A percentile compares a stretch with the other conserved stretches of the same genome.
Conservation (phyloP, 2,113 vertebrate species). For the Oryzias melastigma region DNA sequence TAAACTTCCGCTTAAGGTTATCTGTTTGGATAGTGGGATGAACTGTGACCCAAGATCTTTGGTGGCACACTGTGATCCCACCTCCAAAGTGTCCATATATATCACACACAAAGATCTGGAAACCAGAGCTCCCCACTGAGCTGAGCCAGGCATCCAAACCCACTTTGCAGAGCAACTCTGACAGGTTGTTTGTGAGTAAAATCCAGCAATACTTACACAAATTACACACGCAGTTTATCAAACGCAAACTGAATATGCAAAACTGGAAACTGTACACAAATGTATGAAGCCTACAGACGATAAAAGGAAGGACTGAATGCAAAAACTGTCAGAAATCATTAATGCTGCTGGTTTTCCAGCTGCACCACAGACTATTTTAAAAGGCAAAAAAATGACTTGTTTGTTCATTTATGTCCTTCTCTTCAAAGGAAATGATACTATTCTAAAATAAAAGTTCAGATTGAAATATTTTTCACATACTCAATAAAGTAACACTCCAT, state of each 20-base stretch:
- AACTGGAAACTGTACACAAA: not conserved
- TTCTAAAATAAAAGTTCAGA: not conserved
- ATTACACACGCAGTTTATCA: not conserved
- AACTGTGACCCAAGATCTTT: constrained; percentile 9
- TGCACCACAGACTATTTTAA: not conserved
- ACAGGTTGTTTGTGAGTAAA: constrained; percentile 48
- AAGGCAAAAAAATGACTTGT: not conserved
- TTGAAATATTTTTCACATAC: not conserved
- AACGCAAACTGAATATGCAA: constrained; percentile 16
- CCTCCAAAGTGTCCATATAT: constrained; percentile 5
- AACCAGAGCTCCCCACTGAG: constrained; percentile 25
- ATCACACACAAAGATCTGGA: constrained; percentile 1
- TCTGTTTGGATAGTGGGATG: constrained; percentile 1
- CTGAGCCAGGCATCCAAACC: constrained; percentile 34
- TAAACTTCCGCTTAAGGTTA: constrained; percentile 9
- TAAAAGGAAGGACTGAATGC: constrained; percentile 3
- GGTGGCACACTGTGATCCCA: constrained; percentile 17
- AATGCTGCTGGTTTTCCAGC: too few relatives aligned
- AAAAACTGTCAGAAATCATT: too few relatives aligned
- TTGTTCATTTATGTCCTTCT: constrained; percentile 2
- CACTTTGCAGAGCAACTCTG: constrained; percentile 36
- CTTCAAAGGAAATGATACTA: constrained; percentile 18
- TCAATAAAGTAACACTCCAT: too few relatives aligned
- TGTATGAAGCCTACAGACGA: constrained; percentile 9
- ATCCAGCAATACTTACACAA: not conserved